These are phyloP conservation scores for Gadus macrocephalus DNA, from an alignment of 2,113 vertebrate genomes.

Conservation along the genomic window DNA sequence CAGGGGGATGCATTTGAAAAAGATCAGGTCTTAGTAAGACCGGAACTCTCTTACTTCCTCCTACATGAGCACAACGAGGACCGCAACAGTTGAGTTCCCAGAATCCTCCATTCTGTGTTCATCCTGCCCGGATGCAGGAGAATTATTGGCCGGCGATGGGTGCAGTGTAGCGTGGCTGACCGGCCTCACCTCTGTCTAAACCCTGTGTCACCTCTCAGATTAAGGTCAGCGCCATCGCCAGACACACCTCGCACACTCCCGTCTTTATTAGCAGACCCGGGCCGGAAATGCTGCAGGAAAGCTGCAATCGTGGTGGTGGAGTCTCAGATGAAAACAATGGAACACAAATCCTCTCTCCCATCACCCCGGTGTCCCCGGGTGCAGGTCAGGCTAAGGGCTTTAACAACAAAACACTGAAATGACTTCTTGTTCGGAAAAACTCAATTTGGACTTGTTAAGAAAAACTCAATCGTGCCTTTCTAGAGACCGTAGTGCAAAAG, in stretches of 20 bases:
- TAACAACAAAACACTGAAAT: constrained; percentile 41
- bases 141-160: constrained; percentile 49
- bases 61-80: constrained; percentile 2
- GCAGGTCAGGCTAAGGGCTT: too few relatives aligned
- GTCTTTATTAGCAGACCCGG: constrained; percentile 46
- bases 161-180: constrained; percentile 57
- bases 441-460: constrained; percentile 65
- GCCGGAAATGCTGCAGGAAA: constrained; percentile 30
- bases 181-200: constrained; percentile 62
- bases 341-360: constrained; percentile 35
- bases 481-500: constrained; percentile 22
- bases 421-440: constrained; percentile 47
- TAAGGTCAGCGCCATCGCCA: constrained; percentile 65
- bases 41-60: too few relatives aligned
- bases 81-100: constrained; percentile 31
- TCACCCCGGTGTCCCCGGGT: constrained; percentile 53
- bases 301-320: constrained; percentile 42
- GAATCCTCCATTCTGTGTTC: constrained; percentile 52
- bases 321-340: constrained; percentile 63
- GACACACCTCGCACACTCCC: constrained; percentile 41
- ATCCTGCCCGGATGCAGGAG: constrained; percentile 26
- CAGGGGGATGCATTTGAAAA: neutral
- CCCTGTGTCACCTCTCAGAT: constrained; percentile 59
- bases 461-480: constrained; percentile 55
- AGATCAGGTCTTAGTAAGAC: neutral